Conservation (phyloP, 2,113 vertebrate genomes). For the Athene cunicularia region DNA sequence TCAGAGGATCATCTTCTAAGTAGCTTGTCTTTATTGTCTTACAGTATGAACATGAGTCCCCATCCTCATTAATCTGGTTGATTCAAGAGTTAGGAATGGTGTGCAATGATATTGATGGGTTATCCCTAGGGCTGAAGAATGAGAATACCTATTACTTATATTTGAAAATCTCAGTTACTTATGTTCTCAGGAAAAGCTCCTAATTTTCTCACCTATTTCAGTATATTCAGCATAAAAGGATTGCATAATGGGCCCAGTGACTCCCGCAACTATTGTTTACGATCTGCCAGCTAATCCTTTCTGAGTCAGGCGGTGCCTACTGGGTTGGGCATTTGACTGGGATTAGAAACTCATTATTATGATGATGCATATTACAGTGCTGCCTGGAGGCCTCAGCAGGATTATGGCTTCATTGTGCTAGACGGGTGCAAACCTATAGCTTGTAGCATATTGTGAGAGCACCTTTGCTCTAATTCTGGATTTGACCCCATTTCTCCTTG, state of each 20-base stretch:
- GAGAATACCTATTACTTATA: background rate
- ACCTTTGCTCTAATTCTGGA: background rate
- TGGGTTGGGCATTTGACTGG: slow-evolving; percentile 47
- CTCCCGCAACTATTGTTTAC: slow-evolving; percentile 32
- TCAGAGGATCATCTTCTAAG: slow-evolving; percentile 20
- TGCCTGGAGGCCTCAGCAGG: slow-evolving; percentile 27
- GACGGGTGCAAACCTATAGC: background rate
- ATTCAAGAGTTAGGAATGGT: background rate
- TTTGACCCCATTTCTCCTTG: background rate
- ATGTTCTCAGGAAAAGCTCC: slow-evolving; percentile 13
- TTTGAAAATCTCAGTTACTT: slow-evolving; percentile 6
- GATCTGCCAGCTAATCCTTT: slow-evolving; percentile 38
- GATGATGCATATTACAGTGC: background rate
- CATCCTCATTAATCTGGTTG: background rate
- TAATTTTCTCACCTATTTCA: slow-evolving; percentile 42
- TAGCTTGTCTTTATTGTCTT: slow-evolving; percentile 9
- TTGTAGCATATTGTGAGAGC: background rate
- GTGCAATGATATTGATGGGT: background rate
- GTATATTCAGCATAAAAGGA: slow-evolving; percentile 43
- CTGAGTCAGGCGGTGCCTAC: slow-evolving; percentile 3
- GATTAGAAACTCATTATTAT: slow-evolving; percentile 32
- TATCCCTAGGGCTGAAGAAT: background rate
- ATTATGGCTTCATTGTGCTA: background rate
- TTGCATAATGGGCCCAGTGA: background rate
- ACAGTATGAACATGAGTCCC: background rate